Evolutionary conservation across 2,888 invertebrate species (phyloP), one percentile per base, ranked within the genome.

Genomic region (Parnassius glacialis): DNA sequence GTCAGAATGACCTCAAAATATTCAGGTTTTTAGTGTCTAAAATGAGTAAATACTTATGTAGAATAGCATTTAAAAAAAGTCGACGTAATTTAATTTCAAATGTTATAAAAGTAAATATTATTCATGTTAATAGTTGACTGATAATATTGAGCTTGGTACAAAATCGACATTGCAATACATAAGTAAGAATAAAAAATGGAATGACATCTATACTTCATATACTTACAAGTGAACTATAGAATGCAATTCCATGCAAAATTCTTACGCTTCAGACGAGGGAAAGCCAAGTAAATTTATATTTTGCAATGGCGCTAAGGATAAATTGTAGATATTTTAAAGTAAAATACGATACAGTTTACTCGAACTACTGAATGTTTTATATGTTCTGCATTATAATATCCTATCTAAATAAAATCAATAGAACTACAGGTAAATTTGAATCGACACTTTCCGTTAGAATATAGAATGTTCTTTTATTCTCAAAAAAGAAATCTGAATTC

Each of bases 221-320:
- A 42, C 20, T 47, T 53, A n/a, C 47, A 54, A 59, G 53, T 41
- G 34, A 34, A 59, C 53, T 12, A 44, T 0, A 47, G 54, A 42
- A 59, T 59, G 54, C 59, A 59, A 54, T 59, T 59, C 43, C 47
- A 59, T 59, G 47, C 53, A 59, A 59, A 59, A 59, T 20, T 54
- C 42, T 54, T 20, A 9, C 20, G 20, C 42, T 34, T 34, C n/a
- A 41, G 48, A 54, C 54, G 53, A 48, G 59, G 47, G 45, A 59
- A 59, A 53, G 43, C 41, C 59, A 41, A 59, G 59, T 52, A 52
- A 59, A 59, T 59, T 48, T 59, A 59, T 54, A 59, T 59, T 54
- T 54, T 59, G 20, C 59, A 41, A 48, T 43, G 45, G 53, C 48
- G 13, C 53, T 48, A 7, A 42, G 25, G 50, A 59, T 48, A 53